phyloP scores from a whole-genome alignment of 2,888 invertebrate species.

The Hypomecis atomaria region DNA sequence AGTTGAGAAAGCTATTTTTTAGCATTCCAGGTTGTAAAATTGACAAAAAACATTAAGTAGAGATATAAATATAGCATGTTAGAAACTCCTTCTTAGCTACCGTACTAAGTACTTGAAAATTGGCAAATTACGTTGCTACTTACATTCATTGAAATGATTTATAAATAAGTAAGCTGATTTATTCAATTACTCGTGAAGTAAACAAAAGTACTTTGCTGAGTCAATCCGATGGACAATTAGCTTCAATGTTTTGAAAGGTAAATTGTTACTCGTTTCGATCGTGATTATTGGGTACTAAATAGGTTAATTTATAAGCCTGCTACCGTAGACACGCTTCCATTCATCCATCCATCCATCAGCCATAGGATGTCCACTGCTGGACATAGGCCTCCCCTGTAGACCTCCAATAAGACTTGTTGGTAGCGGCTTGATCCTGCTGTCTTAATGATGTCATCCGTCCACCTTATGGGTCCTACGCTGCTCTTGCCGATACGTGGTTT shows the following conservation, averaged over 20 bases:
- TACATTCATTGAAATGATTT: neutral
- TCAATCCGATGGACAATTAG: slow-evolving; percentile 9
- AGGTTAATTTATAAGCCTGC: neutral
- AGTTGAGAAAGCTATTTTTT: too few species aligned
- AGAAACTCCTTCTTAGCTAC: too few species aligned
- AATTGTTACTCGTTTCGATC: slow-evolving; percentile 9
- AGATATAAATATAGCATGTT: too few species aligned
- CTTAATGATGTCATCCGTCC: too few species aligned
- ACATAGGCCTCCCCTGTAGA: too few species aligned
- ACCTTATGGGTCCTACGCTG: too few species aligned
- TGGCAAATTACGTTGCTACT: neutral
- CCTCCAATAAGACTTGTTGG: too few species aligned
- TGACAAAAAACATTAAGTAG: too few species aligned
- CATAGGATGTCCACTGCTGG: neutral
- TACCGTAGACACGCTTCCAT: neutral
- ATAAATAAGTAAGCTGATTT: neutral
- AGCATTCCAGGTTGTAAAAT: too few species aligned
- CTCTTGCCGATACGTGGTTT: too few species aligned
- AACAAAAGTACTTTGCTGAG: slow-evolving; percentile 4
- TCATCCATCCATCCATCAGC: neutral
- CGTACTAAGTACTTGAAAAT: too few species aligned
- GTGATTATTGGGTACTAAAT: slow-evolving; percentile 1
- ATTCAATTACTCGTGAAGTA: neutral
- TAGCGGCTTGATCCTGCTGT: too few species aligned
- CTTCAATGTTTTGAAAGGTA: slow-evolving; percentile 14